Base-by-base conservation (phyloP, 2,888 invertebrate species). In the Rotaria magnacalcarata region DNA sequence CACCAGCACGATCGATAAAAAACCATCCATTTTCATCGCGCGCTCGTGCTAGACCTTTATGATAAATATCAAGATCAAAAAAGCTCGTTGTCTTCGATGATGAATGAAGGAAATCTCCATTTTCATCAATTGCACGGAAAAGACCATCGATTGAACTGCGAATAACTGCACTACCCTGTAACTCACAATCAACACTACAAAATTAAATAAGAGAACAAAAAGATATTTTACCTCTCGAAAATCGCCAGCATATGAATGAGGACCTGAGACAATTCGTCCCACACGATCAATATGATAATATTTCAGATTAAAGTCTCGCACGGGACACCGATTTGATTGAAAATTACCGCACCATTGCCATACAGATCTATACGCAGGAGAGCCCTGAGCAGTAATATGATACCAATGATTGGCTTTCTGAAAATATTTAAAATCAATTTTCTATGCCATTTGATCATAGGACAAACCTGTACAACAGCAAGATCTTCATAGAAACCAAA, bases 331-430 rank as follows among this genome's bases (percentile, higher is more conserved):
- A 11, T 80, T 1, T 47, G 75, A 80, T 47, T 80, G 75, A 80
- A 47, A 80, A 47, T 80, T 80, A 24, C 75, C 75, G 43, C 75
- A 80, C 75, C 75, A 80, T 24, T 80, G 75, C 75, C 75, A 80
- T 21, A 80, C n/a, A 43, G 41, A 21, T 8, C 47, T 43, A 80
- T 80, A 80, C 10, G 43, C 41, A 41, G 75, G 8, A 21, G 19
- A 41, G 21, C 75, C 75, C 47, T 41, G 19, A 7, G 47, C 2
- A 4, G 75, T 47, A 47, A 80, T 80, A 14, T 80, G 75, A 80
- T 47, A 80, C 43, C 75, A 80, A 10, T 80, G 24, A 41, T 80
- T 24, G 3, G 0, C 19, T 43, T 41, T 80, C 75, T 80, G 43
- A 24, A 11, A 67, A 67, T 67, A 11, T 27, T 67, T 27, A 24